These are phyloP conservation scores for Caenorhabditis inopinata DNA, from an alignment of 1,140 invertebrate genomes.

Conservation along the genomic window DNA sequence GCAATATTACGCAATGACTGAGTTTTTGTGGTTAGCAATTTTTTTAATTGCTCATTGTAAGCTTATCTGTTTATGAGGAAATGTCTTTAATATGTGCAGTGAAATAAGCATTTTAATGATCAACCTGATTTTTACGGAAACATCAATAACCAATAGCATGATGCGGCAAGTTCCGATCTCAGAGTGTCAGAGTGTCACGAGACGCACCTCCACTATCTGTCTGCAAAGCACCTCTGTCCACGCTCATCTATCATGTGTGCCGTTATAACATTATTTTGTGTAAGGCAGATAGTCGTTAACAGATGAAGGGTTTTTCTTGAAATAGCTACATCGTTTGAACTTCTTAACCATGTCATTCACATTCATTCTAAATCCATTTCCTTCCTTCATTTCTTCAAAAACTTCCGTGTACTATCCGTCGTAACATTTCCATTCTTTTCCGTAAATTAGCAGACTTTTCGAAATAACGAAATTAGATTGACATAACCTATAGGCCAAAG, in stretches of 20 bases:
- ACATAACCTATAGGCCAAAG: background rate
- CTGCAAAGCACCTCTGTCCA: background rate
- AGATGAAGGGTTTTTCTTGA: slow-evolving; percentile 15
- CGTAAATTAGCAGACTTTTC: background rate
- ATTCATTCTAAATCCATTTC: background rate
- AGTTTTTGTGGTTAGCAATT: too few species aligned
- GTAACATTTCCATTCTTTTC: background rate
- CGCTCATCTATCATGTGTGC: background rate
- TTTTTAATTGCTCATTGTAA: too few species aligned
- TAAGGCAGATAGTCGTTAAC: slow-evolving; percentile 10
- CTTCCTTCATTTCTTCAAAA: background rate
- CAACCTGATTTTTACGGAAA: too few species aligned
- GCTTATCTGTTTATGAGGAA: too few species aligned
- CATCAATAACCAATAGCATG: background rate
- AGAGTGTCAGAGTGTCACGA: background rate
- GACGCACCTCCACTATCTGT: background rate
- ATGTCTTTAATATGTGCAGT: too few species aligned
- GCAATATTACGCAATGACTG: background rate
- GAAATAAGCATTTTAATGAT: too few species aligned
- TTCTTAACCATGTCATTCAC: background rate
- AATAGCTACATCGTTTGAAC: background rate
- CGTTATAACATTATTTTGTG: background rate
- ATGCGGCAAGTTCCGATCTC: background rate
- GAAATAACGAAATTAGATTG: background rate
- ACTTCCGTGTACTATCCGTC: background rate